A percentile compares a stretch with the other conserved stretches of the same genome.
Conservation (phyloP, 2,113 vertebrate genomes). For the Holacanthus passer region DNA sequence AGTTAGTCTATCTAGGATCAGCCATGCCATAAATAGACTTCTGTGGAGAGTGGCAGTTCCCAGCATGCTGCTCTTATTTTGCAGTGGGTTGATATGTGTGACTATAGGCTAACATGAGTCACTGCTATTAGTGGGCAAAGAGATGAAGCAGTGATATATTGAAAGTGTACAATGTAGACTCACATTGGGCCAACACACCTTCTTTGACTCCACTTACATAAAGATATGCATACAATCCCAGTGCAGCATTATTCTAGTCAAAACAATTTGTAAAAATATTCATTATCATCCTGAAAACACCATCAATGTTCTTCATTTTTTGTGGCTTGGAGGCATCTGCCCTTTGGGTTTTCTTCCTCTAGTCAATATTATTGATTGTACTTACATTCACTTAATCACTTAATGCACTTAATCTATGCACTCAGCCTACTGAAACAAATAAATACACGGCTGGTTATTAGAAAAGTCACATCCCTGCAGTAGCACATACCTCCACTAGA, state of each 20-base stretch:
- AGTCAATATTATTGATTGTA: constrained; percentile 19
- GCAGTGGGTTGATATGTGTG: constrained; percentile 44
- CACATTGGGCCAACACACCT: background rate
- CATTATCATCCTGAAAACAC: background rate
- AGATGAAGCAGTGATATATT: background rate
- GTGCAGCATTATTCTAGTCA: background rate
- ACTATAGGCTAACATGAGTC: constrained; percentile 43
- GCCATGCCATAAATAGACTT: constrained; percentile 27
- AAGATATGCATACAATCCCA: background rate
- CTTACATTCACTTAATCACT: too few species aligned
- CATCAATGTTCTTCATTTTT: background rate
- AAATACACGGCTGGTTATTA: background rate
- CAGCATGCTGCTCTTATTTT: constrained; percentile 44
- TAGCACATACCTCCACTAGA: constrained; percentile 56
- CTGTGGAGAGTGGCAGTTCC: constrained; percentile 39
- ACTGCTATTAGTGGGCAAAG: background rate
- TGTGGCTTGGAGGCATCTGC: background rate
- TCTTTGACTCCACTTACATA: background rate
- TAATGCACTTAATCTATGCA: constrained; percentile 36
- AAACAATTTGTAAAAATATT: background rate
- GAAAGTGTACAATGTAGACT: background rate
- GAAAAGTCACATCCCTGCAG: background rate
- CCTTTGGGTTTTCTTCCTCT: background rate
- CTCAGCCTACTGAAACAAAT: constrained; percentile 7
- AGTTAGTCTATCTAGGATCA: constrained; percentile 30